Evolutionary conservation across 2,888 invertebrate genomes (phyloP), one percentile per base, ranked within the genome.

Genomic region (Ctena decussata): DNA sequence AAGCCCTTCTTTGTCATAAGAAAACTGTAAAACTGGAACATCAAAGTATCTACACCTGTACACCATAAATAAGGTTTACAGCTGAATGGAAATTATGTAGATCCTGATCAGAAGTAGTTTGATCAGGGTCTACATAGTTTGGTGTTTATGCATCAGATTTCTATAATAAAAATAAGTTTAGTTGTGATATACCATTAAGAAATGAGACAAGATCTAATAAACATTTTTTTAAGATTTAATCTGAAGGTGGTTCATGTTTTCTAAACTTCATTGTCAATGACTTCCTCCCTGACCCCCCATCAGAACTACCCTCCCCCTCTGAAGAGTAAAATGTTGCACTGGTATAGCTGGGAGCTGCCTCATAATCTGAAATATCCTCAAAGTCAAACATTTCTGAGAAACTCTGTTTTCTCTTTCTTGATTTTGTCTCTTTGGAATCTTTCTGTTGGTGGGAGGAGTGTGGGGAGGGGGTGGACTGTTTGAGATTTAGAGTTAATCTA

Each of bases 311-410:
- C 65, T 91, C 91, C 6, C 90, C 90, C 69, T 87, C 89, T 32
- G 89, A 87, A 1, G 87, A 89, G 79, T 87, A 89, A 18, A 75
- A 32, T 39, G 79, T 57, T 37, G 65, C 35, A 80, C 79, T 77
- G 57, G 86, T 44, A 49, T 79, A 74, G 46, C 82, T 80, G 21
- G 80, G 77, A 60, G 72, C 80, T 39, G 91, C 91, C 39, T 92
- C 92, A 37, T 85, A 84, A 74, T 92, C 92, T 15, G 91, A 89
- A 46, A 82, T 78, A 46, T 92, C 90, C 35, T 72, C 72, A 79
- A 86, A 89, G 39, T 89, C 91, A 86, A 85, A 86, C 39, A 84
- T 75, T 46, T 90, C 90, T 15, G 46, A 65, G 35, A 79, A 70
- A 60, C 82, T 85, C 27, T 85, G 85, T 80, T 91, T 91, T 70